Conservation (phyloP, 2,888 invertebrate species). For the Drosophila birchii region DNA sequence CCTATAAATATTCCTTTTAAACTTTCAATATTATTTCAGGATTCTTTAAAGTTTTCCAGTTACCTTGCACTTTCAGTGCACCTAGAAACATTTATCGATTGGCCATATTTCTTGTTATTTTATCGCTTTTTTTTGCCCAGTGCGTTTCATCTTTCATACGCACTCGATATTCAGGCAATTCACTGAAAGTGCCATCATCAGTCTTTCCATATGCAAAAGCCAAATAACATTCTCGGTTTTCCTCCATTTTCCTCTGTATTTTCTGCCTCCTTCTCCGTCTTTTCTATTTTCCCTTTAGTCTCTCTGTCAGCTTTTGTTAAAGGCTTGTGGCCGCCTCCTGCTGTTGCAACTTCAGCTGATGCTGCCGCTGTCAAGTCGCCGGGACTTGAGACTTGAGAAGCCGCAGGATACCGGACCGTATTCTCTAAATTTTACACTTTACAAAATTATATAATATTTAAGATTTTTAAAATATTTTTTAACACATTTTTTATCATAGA, state of each 20-base stretch:
- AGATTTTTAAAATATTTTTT: too few species aligned
- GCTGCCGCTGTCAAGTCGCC: slow-evolving; percentile 66
- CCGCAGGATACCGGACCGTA: slow-evolving; percentile 58
- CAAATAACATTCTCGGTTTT: slow-evolving; percentile 50
- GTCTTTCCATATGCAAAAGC: slow-evolving; percentile 58
- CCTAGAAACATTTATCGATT: slow-evolving; percentile 30
- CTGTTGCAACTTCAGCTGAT: slow-evolving; percentile 54
- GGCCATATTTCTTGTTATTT: slow-evolving; percentile 44
- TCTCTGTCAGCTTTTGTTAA: slow-evolving; percentile 43
- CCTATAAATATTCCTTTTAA: neutral
- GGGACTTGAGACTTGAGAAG: slow-evolving; percentile 62
- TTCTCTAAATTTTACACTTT: slow-evolving; percentile 9
- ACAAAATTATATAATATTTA: neutral
- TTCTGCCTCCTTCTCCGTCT: slow-evolving; percentile 9
- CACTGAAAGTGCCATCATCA: slow-evolving; percentile 49
- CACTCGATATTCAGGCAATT: slow-evolving; percentile 48
- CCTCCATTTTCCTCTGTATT: slow-evolving; percentile 11
- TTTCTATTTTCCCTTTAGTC: neutral
- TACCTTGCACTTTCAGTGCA: slow-evolving; percentile 37
- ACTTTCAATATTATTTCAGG: neutral
- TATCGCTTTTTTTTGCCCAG: slow-evolving; percentile 27
- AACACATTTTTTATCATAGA: too few species aligned
- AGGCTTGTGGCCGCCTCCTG: slow-evolving; percentile 49
- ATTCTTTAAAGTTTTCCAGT: neutral
- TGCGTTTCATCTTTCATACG: slow-evolving; percentile 31